Base-by-base conservation (phyloP, 2,888 invertebrate species). In the Abscondita cerata region DNA sequence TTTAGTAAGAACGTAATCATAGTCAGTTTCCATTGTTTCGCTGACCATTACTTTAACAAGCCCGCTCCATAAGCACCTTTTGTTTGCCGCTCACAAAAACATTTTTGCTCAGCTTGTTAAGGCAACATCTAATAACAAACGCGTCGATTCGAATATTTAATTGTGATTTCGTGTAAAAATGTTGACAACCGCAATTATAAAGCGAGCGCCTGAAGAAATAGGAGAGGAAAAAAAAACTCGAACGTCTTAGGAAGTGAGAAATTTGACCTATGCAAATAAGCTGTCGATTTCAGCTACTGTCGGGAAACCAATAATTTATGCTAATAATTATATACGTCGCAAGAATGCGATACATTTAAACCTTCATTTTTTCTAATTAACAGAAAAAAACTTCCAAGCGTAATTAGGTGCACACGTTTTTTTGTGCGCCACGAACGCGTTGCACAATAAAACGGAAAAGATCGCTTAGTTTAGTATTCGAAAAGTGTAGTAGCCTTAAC, bases 61-160 rank as follows among this genome's bases (percentile, higher is more conserved):
- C 62, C 61, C 62, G 65, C 63, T 51, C 62, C 19, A 36, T 51
- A 52, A 59, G 52, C 60, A 57, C 59, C 66, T 64, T 66, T 66
- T 66, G 66, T 66, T 64, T 53, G 61, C 66, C 66, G 64, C 62
- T 64, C 64, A 66, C 25, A 25, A 25, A 25, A 25, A 25, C 25
- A 25, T 25, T 25, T 25, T 25, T 25, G 4, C 6, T 25, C 6
- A n/a, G n/a, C 25, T 25, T 25, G 25, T 25, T 25, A 25, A 25
- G 25, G 25, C 25, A 25, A 25, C 25, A 4, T 2, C 25, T 2
- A 25, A 25, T 6, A 25, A 25, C n/a, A n/a, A n/a, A n/a, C n/a
- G n/a, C 25, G 25, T 6, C 25, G 6, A 25, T 25, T 25, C 6
- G 6, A 25, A 25, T 6, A 25, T 25, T 6, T 38, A 38, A 38